phyloP scores from a whole-genome alignment of 2,797 vertebrate genomes.

The Bryconaethiops microstoma region DNA sequence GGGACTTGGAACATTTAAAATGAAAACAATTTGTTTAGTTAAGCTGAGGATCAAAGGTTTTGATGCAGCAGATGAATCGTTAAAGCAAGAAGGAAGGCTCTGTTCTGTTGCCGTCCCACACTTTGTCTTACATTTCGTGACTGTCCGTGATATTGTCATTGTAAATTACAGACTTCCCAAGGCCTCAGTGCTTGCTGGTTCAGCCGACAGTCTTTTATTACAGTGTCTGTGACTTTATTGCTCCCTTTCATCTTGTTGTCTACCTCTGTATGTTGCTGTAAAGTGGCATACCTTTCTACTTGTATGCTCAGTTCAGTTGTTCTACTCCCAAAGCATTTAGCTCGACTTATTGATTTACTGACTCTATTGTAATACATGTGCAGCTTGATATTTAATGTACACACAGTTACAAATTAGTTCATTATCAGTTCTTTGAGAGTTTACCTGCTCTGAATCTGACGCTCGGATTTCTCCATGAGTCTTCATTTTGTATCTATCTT shows the following conservation, averaged over 20 bases:
- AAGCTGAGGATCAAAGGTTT: conserved; percentile 77
- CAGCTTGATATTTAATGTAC: neutral
- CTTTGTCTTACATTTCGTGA: conserved; percentile 55
- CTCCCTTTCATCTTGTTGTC: conserved; percentile 67
- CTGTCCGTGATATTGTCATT: conserved; percentile 76
- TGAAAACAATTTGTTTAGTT: conserved; percentile 68
- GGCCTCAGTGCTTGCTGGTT: conserved; percentile 67
- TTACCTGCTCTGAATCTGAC: neutral
- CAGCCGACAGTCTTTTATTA: conserved; percentile 69
- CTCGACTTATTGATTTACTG: neutral
- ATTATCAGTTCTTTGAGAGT: neutral
- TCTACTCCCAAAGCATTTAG: neutral
- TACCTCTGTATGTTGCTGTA: conserved; percentile 59
- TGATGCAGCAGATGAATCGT: conserved; percentile 73
- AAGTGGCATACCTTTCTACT: conserved; percentile 25
- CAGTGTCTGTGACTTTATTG: conserved; percentile 64
- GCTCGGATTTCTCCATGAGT: neutral
- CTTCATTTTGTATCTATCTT: neutral
- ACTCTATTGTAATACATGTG: neutral
- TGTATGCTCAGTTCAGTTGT: neutral
- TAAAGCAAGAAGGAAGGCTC: conserved; percentile 57
- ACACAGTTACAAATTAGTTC: neutral
- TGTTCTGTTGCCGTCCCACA: conserved; percentile 54
- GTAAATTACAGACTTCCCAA: conserved; percentile 83
- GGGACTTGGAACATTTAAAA: conserved; percentile 67